Evolutionary conservation across 2,888 invertebrate genomes (phyloP).

Genomic region (Melitaea athalia): DNA sequence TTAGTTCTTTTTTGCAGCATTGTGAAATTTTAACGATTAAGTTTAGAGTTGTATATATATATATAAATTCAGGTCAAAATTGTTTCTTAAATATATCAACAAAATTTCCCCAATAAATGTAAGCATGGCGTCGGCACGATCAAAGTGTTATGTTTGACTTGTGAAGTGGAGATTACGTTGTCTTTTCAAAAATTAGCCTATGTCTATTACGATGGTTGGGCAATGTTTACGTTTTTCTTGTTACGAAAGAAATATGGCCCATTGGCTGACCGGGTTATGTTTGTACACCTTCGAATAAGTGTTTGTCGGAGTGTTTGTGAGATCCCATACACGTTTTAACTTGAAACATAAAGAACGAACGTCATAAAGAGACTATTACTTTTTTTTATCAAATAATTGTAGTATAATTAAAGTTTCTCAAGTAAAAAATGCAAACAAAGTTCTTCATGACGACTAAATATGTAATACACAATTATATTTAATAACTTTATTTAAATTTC

Average conservation of each 20-base stretch:
- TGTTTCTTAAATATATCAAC: no score
- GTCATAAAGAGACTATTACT: conserved; percentile 1
- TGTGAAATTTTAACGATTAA: no score
- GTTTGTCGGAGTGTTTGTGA: conserved; percentile 11
- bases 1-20: not conserved
- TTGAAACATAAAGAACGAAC: conserved; percentile 2
- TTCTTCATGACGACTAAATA: no score
- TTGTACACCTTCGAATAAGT: conserved; percentile 30
- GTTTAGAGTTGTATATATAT: no score
- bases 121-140: conserved; percentile 63
- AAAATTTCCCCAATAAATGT: conserved; percentile 45
- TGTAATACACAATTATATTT: no score
- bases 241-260: conserved; percentile 56
- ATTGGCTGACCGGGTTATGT: conserved; percentile 30
- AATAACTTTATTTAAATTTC: no score
- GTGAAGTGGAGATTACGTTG: conserved; percentile 66
- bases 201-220: conserved; percentile 62
- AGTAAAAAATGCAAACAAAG: no score
- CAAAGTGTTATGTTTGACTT: conserved; percentile 66
- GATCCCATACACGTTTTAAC: conserved; percentile 12
- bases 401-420: not conserved
- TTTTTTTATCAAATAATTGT: not conserved
- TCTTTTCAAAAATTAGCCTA: conserved; percentile 73
- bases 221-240: conserved; percentile 63
- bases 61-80: no score